Percentiles rank a stretch among this genome's conserved stretches.
Evolutionary conservation across 2,888 invertebrate species (phyloP).

Genomic region (Idaea biselata): DNA sequence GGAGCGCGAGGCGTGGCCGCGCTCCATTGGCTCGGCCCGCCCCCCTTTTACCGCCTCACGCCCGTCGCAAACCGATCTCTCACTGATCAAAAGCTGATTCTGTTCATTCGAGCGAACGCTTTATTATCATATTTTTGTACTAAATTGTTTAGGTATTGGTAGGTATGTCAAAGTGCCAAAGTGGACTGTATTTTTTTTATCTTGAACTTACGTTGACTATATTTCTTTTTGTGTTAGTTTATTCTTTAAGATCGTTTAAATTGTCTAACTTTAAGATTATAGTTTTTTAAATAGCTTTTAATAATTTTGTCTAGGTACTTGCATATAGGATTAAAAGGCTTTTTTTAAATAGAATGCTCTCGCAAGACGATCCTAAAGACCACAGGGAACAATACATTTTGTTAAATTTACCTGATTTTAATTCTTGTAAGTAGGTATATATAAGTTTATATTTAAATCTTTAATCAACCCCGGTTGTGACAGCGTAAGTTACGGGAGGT

Average conservation of each 20-base stretch:
- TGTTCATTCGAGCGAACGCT: constrained; percentile 27
- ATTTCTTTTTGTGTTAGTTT: too few relatives aligned
- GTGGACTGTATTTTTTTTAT: background rate
- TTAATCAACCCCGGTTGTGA: constrained; percentile 13
- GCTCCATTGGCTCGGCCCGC: constrained; percentile 70
- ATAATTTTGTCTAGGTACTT: too few relatives aligned
- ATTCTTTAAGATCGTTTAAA: too few relatives aligned
- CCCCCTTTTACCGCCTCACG: constrained; percentile 51
- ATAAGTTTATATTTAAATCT: background rate
- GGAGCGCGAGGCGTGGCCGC: constrained; percentile 72
- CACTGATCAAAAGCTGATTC: constrained; percentile 37
- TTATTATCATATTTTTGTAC: constrained; percentile 11
- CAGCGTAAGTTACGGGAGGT: constrained; percentile 28
- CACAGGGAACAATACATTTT: too few relatives aligned
- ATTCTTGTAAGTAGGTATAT: background rate
- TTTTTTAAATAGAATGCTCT: too few relatives aligned
- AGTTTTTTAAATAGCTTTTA: too few relatives aligned
- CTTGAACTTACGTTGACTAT: background rate
- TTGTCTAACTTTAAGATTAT: too few relatives aligned
- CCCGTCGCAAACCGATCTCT: constrained; percentile 46
- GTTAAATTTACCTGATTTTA: background rate
- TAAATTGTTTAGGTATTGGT: background rate
- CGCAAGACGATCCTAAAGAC: too few relatives aligned
- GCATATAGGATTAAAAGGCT: too few relatives aligned
- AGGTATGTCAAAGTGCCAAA: background rate